phyloP scores from a whole-genome alignment of 2,113 vertebrate genomes.

The Macaca mulatta region DNA sequence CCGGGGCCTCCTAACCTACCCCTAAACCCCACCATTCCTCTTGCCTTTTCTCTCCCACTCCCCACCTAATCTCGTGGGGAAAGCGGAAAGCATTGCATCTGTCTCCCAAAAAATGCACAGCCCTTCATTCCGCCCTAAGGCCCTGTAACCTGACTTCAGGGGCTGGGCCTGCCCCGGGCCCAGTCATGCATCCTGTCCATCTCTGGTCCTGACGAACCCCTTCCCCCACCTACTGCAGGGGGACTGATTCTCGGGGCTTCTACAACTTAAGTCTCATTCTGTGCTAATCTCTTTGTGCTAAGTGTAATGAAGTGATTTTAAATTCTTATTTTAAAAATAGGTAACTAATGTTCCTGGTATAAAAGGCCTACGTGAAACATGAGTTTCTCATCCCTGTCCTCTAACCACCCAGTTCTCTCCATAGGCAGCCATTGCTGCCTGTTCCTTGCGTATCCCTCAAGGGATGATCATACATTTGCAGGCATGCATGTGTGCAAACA shows the following conservation, averaged over 20 bases:
- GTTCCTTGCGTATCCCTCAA: background rate
- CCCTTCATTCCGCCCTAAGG: background rate
- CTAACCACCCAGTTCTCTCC: background rate
- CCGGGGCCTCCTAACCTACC: fast-evolving
- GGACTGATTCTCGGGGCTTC: background rate
- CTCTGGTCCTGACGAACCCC: background rate
- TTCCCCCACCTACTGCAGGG: background rate
- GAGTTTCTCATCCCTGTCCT: background rate
- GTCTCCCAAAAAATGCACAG: background rate
- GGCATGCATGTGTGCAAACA: fast-evolving
- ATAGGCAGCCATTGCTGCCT: fast-evolving
- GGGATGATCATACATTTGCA: fast-evolving
- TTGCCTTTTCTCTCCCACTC: background rate
- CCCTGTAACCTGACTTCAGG: background rate
- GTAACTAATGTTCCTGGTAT: background rate
- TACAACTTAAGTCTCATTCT: background rate
- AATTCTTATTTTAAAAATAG: background rate
- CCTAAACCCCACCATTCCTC: background rate
- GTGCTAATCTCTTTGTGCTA: background rate
- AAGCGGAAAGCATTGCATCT: background rate
- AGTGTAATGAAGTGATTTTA: no score
- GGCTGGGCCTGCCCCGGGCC: background rate
- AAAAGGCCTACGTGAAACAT: background rate
- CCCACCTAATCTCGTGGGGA: no score
- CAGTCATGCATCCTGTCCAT: background rate